Evolutionary conservation across 2,113 vertebrate species (phyloP), one percentile per base, ranked within the genome.

Genomic region (Odocoileus virginianus): DNA sequence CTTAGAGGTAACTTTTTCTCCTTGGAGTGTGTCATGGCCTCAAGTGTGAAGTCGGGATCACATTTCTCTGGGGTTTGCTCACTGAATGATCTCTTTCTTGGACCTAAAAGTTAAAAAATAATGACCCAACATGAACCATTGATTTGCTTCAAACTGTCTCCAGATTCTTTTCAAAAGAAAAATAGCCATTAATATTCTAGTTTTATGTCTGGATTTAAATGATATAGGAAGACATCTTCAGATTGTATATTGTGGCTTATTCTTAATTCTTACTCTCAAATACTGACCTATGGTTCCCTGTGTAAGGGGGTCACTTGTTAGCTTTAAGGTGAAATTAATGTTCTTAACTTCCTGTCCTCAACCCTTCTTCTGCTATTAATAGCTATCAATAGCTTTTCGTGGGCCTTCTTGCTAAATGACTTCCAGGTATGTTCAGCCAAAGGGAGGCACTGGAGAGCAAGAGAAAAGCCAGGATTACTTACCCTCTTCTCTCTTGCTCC

Each of bases 31-130:
- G 57, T 89, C 83, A 58, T 52, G 61, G 60, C 2, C 47, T 93
- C 89, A 82, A 40, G 27, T 52, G 67, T 97, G 82, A 98, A 97
- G 9, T 57, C 28, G 71, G 40, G 71, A 40, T 19, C 89, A n/a
- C 28, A 60, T 10, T n/a, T 54, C 85, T 89, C 52, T 76, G 52
- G 87, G 78, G 19, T 8, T 52, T 47, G 30, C 17, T 23, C 16
- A 93, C 58, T 95, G 55, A 91, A 12, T 5, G 64, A 78, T 74
- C 71, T 87, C 5, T 95, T 85, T 94, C 30, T 12, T 93, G 36
- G 47, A 87, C 28, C 10, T 95, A 30, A 21, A 97, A 58, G n/a
- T 54, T 84, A 30, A 55, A 92, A 94, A 83, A 64, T 86, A 82
- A 87, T 74, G 52, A 87, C 45, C 52, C 8, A 71, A 25, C 4